phyloP scores from a whole-genome alignment of 1,140 invertebrate genomes.

The Apis dorsata region DNA sequence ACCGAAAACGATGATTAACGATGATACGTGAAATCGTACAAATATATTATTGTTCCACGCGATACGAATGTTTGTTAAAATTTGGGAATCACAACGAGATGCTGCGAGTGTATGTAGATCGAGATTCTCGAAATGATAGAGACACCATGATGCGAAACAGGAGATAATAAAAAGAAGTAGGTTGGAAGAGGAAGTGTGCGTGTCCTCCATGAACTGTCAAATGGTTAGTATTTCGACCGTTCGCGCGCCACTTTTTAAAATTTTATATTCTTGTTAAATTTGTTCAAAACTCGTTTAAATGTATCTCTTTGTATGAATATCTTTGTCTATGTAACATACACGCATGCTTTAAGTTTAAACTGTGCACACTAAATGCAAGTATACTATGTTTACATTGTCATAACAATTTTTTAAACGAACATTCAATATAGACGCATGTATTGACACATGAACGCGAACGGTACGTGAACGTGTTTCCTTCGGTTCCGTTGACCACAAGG shows the following conservation, averaged over 20 bases:
- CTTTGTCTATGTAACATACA: no score
- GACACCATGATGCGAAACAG: neutral
- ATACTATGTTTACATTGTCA: slow-evolving; percentile 11
- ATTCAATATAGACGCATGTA: neutral
- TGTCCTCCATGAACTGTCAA: slow-evolving; percentile 36
- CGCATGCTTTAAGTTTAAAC: neutral
- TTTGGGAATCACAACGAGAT: slow-evolving; percentile 13
- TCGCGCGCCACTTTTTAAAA: neutral
- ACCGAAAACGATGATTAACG: neutral
- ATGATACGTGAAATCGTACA: slow-evolving; percentile 37
- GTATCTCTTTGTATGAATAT: neutral
- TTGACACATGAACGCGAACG: slow-evolving; percentile 5
- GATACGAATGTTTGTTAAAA: neutral
- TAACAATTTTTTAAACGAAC: neutral
- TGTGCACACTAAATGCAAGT: neutral
- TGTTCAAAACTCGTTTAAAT: no score
- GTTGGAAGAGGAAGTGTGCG: slow-evolving; percentile 18
- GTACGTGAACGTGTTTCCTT: slow-evolving; percentile 19
- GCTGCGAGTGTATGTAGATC: slow-evolving; percentile 3
- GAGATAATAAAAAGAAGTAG: slow-evolving; percentile 10
- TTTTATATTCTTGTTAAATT: neutral
- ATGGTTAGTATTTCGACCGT: slow-evolving; percentile 26
- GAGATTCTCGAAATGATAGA: slow-evolving; percentile 23
- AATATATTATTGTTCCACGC: neutral
- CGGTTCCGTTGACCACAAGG: slow-evolving; percentile 44